Evolutionary conservation across 2,113 vertebrate genomes (phyloP), one percentile per base, ranked within the genome.

Genomic region (Pygathrix nemaeus): DNA sequence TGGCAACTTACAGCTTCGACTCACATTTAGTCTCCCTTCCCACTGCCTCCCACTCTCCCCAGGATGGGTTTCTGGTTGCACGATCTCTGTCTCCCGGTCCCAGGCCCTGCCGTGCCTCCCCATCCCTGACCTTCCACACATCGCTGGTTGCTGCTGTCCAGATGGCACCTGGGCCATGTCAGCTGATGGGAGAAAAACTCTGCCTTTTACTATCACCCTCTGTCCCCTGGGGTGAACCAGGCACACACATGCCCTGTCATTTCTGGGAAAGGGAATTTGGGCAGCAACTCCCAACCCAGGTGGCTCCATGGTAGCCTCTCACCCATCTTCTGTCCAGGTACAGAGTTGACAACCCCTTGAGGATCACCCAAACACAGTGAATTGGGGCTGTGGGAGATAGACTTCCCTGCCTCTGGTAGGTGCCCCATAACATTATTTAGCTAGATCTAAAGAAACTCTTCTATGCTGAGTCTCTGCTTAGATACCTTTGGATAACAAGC

Each of bases 321-420:
- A 30, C 18, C 75, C 35, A 68, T 38, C 21, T 30, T 78, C n/a
- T 18, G 12, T 25, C 27, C 38, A 61, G 35, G 8, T 38, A 4
- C 27, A 0, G 6, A 95, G 35, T 40, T 32, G 61, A 21, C 6
- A 45, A 79, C 5, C 43, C 43, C 8, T 10, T n/a, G 16, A 40
- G 17, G 3, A 12, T 30, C 3, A 18, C 3, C 3, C 20, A 21
- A 8, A 13, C 30, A 30, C 32, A 50, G 30, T 14, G 11, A 3
- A 0, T 2, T 76, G 8, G 6, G 25, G 4, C 1, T 17, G 0
- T 66, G 7, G 27, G 30, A 18, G 55, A 4, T 2, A 6, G n/a
- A 30, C 2, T 27, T 80, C 7, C 27, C 72, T 68, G 5, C 35
- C 9, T 25, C 43, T 73, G 38, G 38, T 8, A 66, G 43, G 13